phyloP scores from a whole-genome alignment of 2,888 invertebrate genomes.

The Eupithecia abbreviata region DNA sequence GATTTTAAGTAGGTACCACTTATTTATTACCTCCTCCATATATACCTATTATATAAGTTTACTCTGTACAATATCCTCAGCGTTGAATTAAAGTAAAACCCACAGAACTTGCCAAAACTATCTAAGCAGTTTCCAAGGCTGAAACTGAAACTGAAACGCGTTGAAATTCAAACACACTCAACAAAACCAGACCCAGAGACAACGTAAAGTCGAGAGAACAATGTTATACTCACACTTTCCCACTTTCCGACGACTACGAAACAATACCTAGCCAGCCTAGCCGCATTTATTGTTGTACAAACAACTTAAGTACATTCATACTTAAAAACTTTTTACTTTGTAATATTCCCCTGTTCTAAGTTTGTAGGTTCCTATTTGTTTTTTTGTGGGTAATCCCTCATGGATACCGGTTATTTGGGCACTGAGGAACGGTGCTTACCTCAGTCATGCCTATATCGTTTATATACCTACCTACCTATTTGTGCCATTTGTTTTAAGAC shows the following conservation, averaged over 20 bases:
- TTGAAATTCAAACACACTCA: constrained; percentile 21
- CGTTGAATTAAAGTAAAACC: background rate
- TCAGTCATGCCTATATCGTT: background rate
- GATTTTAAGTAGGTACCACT: too few relatives aligned
- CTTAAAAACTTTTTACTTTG: background rate
- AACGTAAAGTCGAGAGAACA: constrained; percentile 1
- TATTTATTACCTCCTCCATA: too few relatives aligned
- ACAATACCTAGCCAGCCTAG: background rate
- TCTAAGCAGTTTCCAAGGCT: constrained; percentile 6
- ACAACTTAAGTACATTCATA: background rate
- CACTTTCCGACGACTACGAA: background rate
- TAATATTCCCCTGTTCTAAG: background rate
- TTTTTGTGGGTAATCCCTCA: too few relatives aligned
- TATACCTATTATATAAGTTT: too few relatives aligned
- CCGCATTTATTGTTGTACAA: background rate
- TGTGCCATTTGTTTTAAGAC: too few relatives aligned
- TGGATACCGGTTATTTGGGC: background rate
- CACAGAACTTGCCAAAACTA: background rate
- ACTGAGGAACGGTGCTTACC: background rate
- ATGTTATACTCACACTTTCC: background rate
- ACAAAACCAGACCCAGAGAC: constrained; percentile 25
- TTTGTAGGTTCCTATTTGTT: background rate
- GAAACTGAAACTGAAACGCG: constrained; percentile 28
- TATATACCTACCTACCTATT: too few relatives aligned
- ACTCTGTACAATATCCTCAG: background rate